Evolutionary conservation across 2,113 vertebrate genomes (phyloP).

Genomic region (Origma solitaria): DNA sequence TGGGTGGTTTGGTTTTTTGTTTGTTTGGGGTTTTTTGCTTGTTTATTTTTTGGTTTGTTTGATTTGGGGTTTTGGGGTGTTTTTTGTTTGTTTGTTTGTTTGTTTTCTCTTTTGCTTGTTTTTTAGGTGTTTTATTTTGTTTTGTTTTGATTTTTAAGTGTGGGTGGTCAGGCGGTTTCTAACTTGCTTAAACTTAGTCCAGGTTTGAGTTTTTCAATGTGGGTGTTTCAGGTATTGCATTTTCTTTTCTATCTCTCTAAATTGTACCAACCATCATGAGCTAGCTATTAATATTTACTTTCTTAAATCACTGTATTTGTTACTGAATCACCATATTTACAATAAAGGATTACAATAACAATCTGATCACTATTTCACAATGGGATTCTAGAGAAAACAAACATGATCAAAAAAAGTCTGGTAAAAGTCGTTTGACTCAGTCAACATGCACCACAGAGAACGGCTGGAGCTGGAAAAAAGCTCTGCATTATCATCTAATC

Average conservation of each 20-base stretch:
- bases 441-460: neutral
- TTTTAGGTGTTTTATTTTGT: neutral
- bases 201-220: neutral
- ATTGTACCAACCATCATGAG: neutral
- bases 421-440: neutral
- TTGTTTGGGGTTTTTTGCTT: neutral
- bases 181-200: neutral
- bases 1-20: neutral
- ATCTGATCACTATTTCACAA: neutral
- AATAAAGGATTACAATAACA: conserved; percentile 4
- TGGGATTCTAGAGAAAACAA: conserved; percentile 17
- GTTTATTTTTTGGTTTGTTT: neutral
- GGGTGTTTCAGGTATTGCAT: neutral
- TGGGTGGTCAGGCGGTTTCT: neutral
- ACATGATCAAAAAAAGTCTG: conserved; percentile 36
- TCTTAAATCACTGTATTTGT: conserved; percentile 18
- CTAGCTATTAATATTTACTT: conserved; percentile 41
- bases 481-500: neutral
- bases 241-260: conserved; percentile 34
- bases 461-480: neutral
- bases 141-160: neutral
- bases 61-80: too few species aligned
- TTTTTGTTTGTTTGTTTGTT: neutral
- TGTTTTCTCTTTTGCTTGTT: neutral
- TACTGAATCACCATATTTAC: neutral